Conservation (phyloP, 2,113 vertebrate genomes). For the Anoplopoma fimbria region DNA sequence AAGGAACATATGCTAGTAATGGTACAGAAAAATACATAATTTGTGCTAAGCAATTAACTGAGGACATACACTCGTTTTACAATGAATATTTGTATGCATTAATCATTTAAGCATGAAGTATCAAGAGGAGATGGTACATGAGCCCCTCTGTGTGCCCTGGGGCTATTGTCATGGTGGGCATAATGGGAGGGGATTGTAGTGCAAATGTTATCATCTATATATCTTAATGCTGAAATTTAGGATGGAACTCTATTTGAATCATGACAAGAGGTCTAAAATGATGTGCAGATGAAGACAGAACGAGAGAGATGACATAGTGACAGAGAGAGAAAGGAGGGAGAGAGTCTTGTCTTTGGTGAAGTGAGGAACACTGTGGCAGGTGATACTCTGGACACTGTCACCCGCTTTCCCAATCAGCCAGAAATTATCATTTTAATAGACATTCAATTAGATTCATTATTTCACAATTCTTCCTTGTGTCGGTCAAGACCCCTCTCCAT, state of each 20-base stretch:
- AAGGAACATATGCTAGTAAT: constrained; percentile 31
- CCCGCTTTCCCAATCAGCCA: constrained; percentile 66
- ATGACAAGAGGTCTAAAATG: constrained; percentile 25
- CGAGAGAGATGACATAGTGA: constrained; percentile 23
- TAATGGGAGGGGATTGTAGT: constrained; percentile 66
- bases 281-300: constrained; percentile 42
- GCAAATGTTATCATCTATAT: constrained; percentile 69
- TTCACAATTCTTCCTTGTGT: constrained; percentile 63
- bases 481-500: constrained; percentile 63
- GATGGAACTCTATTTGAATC: constrained; percentile 40
- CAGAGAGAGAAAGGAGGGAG: constrained; percentile 4
- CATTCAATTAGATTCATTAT: constrained; percentile 73
- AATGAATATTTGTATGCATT: constrained; percentile 64
- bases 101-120: constrained; percentile 71
- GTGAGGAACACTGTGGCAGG: constrained; percentile 48
- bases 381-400: constrained; percentile 64
- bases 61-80: constrained; percentile 57
- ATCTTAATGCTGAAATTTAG: constrained; percentile 59
- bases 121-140: constrained; percentile 62
- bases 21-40: constrained; percentile 57
- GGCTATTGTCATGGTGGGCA: constrained; percentile 73
- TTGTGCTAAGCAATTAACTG: constrained; percentile 50
- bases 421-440: constrained; percentile 74
- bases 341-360: constrained; percentile 37
- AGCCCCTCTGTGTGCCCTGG: constrained; percentile 58